Conservation (phyloP, 2,888 invertebrate genomes). For the Axea sp. region DNA sequence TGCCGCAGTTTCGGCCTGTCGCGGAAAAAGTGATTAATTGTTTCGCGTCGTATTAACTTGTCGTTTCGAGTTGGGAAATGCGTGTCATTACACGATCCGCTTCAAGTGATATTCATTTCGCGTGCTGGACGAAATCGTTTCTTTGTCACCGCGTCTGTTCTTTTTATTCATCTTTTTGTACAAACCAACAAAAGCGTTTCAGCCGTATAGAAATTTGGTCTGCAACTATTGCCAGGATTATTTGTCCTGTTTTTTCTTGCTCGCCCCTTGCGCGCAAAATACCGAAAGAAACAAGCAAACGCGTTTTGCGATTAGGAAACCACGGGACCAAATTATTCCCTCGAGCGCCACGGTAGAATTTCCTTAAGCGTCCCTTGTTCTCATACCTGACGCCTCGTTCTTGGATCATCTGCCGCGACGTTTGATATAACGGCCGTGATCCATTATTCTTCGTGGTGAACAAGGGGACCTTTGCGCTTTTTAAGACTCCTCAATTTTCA, state of each 20-base stretch:
- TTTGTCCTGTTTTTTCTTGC: conserved; percentile 22
- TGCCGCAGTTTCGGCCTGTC: neutral
- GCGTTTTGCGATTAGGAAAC: conserved; percentile 45
- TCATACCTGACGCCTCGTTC: conserved; percentile 46
- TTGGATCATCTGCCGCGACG: conserved; percentile 47
- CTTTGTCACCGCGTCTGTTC: conserved; percentile 10
- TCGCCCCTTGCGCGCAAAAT: conserved; percentile 10
- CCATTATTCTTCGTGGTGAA: conserved; percentile 27
- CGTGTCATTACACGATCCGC: conserved; percentile 33
- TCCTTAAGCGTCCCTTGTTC: conserved; percentile 31
- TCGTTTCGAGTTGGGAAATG: conserved; percentile 24
- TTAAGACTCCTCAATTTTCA: conserved; percentile 47
- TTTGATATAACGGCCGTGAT: conserved; percentile 39
- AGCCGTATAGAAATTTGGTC: conserved; percentile 4
- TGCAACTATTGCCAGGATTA: conserved; percentile 10
- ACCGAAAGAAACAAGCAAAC: conserved; percentile 19
- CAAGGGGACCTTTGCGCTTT: conserved; percentile 21
- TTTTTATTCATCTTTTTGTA: conserved; percentile 14
- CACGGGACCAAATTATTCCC: conserved; percentile 29
- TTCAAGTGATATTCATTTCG: conserved; percentile 43
- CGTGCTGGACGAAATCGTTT: conserved; percentile 26
- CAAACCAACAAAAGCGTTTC: conserved; percentile 32
- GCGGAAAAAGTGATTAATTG: conserved; percentile 36
- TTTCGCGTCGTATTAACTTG: conserved; percentile 22
- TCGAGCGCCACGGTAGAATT: conserved; percentile 14